Evolutionary conservation across 2,113 vertebrate species (phyloP).

Genomic region (Nerophis ophidion): DNA sequence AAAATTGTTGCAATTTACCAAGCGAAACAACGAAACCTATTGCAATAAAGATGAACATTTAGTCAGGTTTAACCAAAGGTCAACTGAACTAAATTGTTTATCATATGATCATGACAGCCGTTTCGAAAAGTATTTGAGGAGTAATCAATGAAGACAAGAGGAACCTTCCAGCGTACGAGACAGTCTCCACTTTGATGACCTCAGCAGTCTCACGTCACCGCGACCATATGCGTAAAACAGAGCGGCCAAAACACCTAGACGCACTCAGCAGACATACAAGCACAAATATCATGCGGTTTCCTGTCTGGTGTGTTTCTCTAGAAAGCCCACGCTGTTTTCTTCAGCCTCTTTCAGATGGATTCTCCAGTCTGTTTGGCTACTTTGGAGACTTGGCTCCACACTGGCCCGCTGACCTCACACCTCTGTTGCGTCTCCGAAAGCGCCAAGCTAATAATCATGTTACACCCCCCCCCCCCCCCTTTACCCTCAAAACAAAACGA

Average conservation of each 20-base stretch:
- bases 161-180: constrained; percentile 37
- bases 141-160: constrained; percentile 39
- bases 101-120: background rate
- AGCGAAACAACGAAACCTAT: constrained; percentile 50
- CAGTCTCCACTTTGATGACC: constrained; percentile 55
- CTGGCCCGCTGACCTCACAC: constrained; percentile 62
- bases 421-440: constrained; percentile 25
- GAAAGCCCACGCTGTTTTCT: constrained; percentile 56
- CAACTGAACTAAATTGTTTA: background rate
- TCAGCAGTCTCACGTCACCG: constrained; percentile 52
- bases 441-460: constrained; percentile 3
- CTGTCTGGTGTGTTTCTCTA: constrained; percentile 62
- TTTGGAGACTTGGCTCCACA: constrained; percentile 43
- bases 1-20: constrained; percentile 55
- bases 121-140: constrained; percentile 17
- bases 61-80: background rate
- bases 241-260: constrained; percentile 56
- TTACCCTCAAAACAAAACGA: constrained; percentile 6
- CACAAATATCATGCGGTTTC: constrained; percentile 66
- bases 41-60: background rate
- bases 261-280: constrained; percentile 50
- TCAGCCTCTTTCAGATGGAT: constrained; percentile 57
- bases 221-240: constrained; percentile 58
- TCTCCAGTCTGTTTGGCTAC: constrained; percentile 61
- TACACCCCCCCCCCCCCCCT: too few species aligned